A percentile compares a stretch with the other conserved stretches of the same genome.
These are phyloP conservation scores for Rhagologus leucostigma DNA, from an alignment of 2,113 vertebrate species.

Conservation along the genomic window DNA sequence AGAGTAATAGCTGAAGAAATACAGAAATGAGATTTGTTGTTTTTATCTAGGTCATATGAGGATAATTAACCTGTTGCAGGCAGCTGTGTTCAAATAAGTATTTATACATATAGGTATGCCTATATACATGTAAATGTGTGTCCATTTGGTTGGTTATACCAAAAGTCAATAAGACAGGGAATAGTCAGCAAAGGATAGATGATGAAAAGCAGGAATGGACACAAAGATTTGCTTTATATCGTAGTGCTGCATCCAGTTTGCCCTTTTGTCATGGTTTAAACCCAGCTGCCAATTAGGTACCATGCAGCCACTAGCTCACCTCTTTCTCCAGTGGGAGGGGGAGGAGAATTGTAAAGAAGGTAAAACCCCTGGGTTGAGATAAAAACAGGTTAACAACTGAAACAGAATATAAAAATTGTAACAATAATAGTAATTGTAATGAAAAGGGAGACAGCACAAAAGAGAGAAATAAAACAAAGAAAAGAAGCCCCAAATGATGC, in stretches of 20 bases:
- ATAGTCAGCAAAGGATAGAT: not conserved
- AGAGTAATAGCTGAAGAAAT: not conserved
- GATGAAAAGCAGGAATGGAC: not conserved
- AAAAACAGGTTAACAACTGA: not conserved
- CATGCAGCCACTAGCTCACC: not conserved
- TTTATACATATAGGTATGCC: not conserved
- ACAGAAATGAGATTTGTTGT: not conserved
- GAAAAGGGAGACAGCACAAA: not conserved
- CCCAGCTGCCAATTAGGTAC: not conserved
- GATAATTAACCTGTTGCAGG: not conserved
- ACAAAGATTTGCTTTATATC: not conserved
- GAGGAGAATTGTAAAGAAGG: not conserved
- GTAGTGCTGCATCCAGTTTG: not conserved
- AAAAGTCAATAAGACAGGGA: not conserved
- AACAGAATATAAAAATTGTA: not conserved
- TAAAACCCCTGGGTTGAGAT: not conserved
- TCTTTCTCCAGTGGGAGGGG: not conserved
- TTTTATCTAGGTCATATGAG: not conserved
- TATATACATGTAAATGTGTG: not conserved
- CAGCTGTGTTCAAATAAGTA: not conserved
- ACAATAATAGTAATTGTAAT: not conserved
- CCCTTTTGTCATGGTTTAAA: not conserved
- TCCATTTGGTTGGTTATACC: not conserved
- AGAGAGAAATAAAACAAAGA: not conserved
- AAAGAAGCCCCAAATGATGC: not conserved